phyloP scores from a whole-genome alignment of 1,140 invertebrate genomes.

The Magallana gigas region DNA sequence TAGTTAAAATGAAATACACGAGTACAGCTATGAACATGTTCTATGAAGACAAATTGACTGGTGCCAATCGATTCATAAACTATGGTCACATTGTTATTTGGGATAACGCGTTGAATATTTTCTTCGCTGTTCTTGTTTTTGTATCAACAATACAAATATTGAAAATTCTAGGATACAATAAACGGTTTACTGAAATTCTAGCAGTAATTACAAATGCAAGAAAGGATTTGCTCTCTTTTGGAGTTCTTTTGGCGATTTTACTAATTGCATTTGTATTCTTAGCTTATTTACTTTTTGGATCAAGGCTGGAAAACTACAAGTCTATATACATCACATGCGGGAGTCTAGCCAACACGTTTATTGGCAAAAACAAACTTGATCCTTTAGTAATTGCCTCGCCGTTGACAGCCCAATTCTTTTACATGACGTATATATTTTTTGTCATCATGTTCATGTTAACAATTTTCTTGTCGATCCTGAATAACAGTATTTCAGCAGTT shows the following conservation, averaged over 20 bases:
- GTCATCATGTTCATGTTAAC: slow-evolving; percentile 89
- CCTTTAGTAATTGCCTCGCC: slow-evolving; percentile 85
- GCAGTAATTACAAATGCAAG: slow-evolving; percentile 54
- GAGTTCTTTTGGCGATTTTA: slow-evolving; percentile 69
- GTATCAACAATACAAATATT: slow-evolving; percentile 58
- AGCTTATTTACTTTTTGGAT: slow-evolving; percentile 67
- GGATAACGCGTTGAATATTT: slow-evolving; percentile 54
- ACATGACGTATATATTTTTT: slow-evolving; percentile 87
- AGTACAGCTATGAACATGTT: slow-evolving; percentile 35
- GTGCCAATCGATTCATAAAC: slow-evolving; percentile 58
- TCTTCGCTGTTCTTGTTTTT: slow-evolving; percentile 57
- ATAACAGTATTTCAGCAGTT: slow-evolving; percentile 81
- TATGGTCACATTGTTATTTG: slow-evolving; percentile 64
- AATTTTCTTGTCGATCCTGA: slow-evolving; percentile 90
- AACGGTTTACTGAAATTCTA: slow-evolving; percentile 58
- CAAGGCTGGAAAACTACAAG: slow-evolving; percentile 62
- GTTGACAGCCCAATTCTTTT: slow-evolving; percentile 87
- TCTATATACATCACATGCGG: slow-evolving; percentile 61
- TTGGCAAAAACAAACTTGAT: slow-evolving; percentile 89
- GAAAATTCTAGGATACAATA: slow-evolving; percentile 60
- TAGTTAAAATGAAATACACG: slow-evolving; percentile 57
- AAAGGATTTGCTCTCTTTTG: slow-evolving; percentile 66
- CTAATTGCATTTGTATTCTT: slow-evolving; percentile 68
- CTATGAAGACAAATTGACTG: slow-evolving; percentile 42
- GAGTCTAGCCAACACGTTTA: slow-evolving; percentile 78